Percentiles rank a stretch among this genome's conserved stretches.
phyloP scores from a whole-genome alignment of 1,140 invertebrate genomes.

The Drosophila yakuba region DNA sequence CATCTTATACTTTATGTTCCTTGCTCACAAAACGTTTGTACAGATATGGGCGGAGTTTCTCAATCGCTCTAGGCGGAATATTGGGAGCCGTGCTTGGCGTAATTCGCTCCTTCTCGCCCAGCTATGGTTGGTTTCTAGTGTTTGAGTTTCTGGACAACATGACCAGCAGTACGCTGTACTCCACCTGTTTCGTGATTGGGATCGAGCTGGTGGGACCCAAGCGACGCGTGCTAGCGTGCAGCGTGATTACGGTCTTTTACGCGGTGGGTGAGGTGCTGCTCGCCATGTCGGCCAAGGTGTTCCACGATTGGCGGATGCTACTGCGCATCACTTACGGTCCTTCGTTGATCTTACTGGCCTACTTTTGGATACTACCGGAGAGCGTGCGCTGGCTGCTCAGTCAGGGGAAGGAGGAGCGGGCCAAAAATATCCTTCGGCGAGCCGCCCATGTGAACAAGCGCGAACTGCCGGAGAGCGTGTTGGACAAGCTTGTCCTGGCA shows the following conservation, averaged over 20 bases:
- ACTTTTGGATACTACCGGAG: slow-evolving; percentile 87
- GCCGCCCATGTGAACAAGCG: slow-evolving; percentile 90
- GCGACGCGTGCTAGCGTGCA: slow-evolving; percentile 90
- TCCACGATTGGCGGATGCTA: slow-evolving; percentile 89
- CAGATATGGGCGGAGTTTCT: slow-evolving; percentile 88
- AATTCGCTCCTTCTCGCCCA: slow-evolving; percentile 88
- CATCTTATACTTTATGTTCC: not conserved
- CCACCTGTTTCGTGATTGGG: slow-evolving; percentile 87
- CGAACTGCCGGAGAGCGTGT: slow-evolving; percentile 85
- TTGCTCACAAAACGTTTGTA: too few relatives aligned
- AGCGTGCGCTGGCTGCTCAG: slow-evolving; percentile 91
- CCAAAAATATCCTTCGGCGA: slow-evolving; percentile 86
- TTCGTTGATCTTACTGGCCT: slow-evolving; percentile 87
- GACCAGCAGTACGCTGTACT: slow-evolving; percentile 88
- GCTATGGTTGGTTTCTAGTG: slow-evolving; percentile 87
- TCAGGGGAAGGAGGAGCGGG: slow-evolving; percentile 88
- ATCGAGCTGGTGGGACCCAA: slow-evolving; percentile 91
- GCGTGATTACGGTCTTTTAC: slow-evolving; percentile 89
- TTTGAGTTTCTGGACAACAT: slow-evolving; percentile 89
- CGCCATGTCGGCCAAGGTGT: slow-evolving; percentile 88
- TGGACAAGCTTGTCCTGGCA: slow-evolving; percentile 85
- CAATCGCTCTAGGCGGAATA: slow-evolving; percentile 87
- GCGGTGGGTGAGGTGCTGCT: slow-evolving; percentile 89
- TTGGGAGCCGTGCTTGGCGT: slow-evolving; percentile 87
- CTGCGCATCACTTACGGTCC: slow-evolving; percentile 89